Conservation (phyloP, 1,140 invertebrate genomes). For the Cephus cinctus region DNA sequence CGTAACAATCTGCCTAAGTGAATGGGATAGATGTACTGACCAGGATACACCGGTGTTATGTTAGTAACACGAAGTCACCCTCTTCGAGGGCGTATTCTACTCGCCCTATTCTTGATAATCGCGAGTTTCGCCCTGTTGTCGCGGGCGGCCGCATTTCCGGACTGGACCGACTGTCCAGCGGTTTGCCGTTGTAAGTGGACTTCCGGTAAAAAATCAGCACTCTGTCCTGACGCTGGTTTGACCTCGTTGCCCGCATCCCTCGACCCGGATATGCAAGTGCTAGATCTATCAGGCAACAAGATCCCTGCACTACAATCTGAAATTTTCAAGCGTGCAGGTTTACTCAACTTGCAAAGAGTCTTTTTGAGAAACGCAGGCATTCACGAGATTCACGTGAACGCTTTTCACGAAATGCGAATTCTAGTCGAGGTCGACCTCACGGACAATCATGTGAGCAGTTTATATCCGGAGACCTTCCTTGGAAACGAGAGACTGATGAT, state of each 20-base stretch:
- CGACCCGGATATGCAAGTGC: slow-evolving; percentile 81
- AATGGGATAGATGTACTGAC: too few species aligned
- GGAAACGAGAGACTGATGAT: slow-evolving; percentile 73
- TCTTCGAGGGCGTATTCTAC: slow-evolving; percentile 43
- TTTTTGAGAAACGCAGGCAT: slow-evolving; percentile 75
- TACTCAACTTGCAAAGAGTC: slow-evolving; percentile 82
- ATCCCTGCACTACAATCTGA: slow-evolving; percentile 75
- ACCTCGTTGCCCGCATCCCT: slow-evolving; percentile 71
- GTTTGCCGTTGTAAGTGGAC: slow-evolving; percentile 88
- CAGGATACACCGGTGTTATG: slow-evolving; percentile 45
- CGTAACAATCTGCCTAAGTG: too few species aligned
- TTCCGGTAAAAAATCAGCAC: slow-evolving; percentile 82
- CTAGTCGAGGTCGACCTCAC: slow-evolving; percentile 83
- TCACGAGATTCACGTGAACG: slow-evolving; percentile 73
- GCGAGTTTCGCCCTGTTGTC: slow-evolving; percentile 39
- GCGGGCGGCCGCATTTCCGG: slow-evolving; percentile 59
- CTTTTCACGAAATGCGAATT: slow-evolving; percentile 83
- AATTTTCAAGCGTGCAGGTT: slow-evolving; percentile 74
- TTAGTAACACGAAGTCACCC: slow-evolving; percentile 39
- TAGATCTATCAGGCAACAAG: slow-evolving; percentile 79
- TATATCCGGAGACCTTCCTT: slow-evolving; percentile 72
- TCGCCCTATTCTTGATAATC: slow-evolving; percentile 42
- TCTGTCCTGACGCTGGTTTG: slow-evolving; percentile 75
- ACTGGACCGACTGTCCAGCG: slow-evolving; percentile 80
- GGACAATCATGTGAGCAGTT: slow-evolving; percentile 66